Base-by-base conservation (phyloP, 2,797 vertebrate genomes). In the Parambassis ranga region DNA sequence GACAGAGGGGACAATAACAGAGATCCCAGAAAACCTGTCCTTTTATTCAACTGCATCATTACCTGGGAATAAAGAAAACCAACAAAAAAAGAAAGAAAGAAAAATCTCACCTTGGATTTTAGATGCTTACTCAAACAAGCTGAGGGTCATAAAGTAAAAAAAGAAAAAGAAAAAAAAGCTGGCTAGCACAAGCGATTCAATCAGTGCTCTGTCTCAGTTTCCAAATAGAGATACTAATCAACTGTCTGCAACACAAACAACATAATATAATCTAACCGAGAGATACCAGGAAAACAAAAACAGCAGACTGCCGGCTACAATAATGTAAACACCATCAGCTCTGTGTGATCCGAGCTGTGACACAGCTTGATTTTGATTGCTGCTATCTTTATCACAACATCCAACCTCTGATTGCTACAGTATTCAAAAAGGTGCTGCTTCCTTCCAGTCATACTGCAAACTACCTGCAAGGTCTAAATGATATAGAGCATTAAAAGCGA, bases 361-460 rank as follows among this genome's bases (percentile, higher is more conserved):
- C 51, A 5, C 71, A 70, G 81, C 69, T 63, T 65, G 79, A 77
- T 69, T 72, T 39, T 71, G 68, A 86, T 76, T 76, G 60, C 56
- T 23, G 46, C 57, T 18, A 35, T 63, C 28, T 71, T 74, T 48
- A 58, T 69, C 27, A 43, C 47, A 62, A 50, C 44, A 76, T 64
- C 47, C 35, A 44, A 48, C 16, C 19, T 65, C 37, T 82, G 77
- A 81, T 69, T 76, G 60, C 63, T 42, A 63, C 48, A 10, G 19
- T 11, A 31, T 30, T 67, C 42, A 46, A 7, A 48, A 23, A 35
- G 52, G 22, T 59, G 51, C 18, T 7, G 20, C 11, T 57, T 43
- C 26, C 10, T 10, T 47, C 1, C 8, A 33, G 58, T 33, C 41
- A 31, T 28, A 30, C 60, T 49, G 48, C 26, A 23, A 53, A 14